Base-by-base conservation (phyloP, 2,888 invertebrate species). In the Saturnia pavonia region DNA sequence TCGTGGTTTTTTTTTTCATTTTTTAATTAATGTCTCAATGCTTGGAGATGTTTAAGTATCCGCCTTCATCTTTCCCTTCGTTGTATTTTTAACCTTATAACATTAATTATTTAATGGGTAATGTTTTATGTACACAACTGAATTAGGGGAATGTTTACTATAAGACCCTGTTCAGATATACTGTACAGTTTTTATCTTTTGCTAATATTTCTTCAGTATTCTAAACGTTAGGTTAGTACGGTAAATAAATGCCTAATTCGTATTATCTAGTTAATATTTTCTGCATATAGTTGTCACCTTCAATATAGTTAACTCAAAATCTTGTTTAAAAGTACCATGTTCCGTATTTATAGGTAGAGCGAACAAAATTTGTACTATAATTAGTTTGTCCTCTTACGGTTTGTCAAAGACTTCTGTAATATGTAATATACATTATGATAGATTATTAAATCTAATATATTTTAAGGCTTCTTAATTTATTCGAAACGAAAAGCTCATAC, bases 21-120 rank as follows among this genome's bases (percentile, higher is more conserved):
- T 57, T 65, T 65, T 65, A 65, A 65, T 65, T 65, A 65, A 65
- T 65, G 34, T 65, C 34, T 65, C 65, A 40, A 65, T 65, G 65
- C 65, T 65, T 65, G 65, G n/a, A 65, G 34, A 65, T 25, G 40
- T 65, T 65, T 63, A 40, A 65, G 65, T 40, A 65, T 65, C 1
- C 19, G 8, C 40, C 19, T 19, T 19, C 40, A 40, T 40, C n/a
- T 34, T 34, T 34, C 22, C 40, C 65, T 65, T n/a, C 40, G 65
- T 19, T 40, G 65, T 3, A n/a, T 14, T 40, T 65, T 40, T 16
- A 19, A 65, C 4, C 8, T 25, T 25, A 57, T 25, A 11, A 25
- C 2, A 40, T 65, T 40, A n/a, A 2, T 65, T 65, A 40, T 65
- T 34, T 25, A 57, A 54, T 54, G n/a, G 22, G 22, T 9, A 54